phyloP scores from a whole-genome alignment of 2,113 vertebrate species.

The rabbit (Oryctolagus cuniculus) region mOryCun1.1 NC_091443.1:104589501-104590000 shows the following conservation, averaged over 20 bases:
- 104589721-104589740: no score
- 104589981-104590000: no score
- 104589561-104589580: fast-evolving
- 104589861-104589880: neutral
- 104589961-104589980: no score
- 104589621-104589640: neutral
- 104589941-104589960: no score
- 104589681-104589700: neutral
- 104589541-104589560: no score
- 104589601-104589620: neutral
- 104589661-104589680: neutral
- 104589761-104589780: no score
- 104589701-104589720: neutral
- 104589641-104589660: neutral
- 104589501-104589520: neutral
- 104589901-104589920: no score
- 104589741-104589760: neutral
- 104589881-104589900: no score
- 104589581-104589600: neutral
- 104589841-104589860: neutral
- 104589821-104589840: fast-evolving
- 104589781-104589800: neutral
- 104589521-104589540: no score
- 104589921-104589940: no score
- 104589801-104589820: neutral